These are phyloP conservation scores for Cuculus canorus DNA, from an alignment of 2,797 vertebrate species.

Conservation along the genomic window DNA sequence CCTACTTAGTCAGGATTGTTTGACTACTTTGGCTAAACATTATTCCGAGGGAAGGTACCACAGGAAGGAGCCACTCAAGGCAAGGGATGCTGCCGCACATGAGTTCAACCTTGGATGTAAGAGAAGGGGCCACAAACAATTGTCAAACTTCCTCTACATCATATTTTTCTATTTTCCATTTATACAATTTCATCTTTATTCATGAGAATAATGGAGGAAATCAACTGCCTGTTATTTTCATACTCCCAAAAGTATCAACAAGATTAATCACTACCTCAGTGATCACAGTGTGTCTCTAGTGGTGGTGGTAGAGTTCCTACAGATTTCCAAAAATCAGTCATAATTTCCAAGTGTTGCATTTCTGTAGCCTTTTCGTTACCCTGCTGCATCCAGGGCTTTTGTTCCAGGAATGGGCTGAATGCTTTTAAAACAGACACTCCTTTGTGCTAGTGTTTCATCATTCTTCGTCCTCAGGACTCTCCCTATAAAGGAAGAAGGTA, in stretches of 20 bases:
- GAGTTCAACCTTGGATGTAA: background rate
- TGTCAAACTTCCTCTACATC: background rate
- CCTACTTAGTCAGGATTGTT: background rate
- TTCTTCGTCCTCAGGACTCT: background rate
- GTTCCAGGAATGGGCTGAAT: background rate
- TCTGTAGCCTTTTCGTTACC: background rate
- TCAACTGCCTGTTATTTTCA: background rate
- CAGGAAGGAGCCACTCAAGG: background rate
- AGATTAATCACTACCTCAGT: background rate
- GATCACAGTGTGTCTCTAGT: background rate
- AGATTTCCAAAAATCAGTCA: background rate
- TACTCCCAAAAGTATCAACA: background rate
- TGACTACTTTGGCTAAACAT: background rate
- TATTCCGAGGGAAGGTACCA: background rate
- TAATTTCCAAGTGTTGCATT: background rate
- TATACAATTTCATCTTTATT: background rate
- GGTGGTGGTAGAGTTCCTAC: background rate
- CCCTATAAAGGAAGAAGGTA: background rate
- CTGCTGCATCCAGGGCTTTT: background rate
- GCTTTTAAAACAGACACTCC: background rate
- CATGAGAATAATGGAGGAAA: background rate
- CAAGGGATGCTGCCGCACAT: accelerated
- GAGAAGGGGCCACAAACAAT: background rate
- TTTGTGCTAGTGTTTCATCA: background rate
- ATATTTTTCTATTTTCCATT: background rate